These are phyloP conservation scores for Philereme vetulata DNA, from an alignment of 2,888 invertebrate species.

Conservation along the genomic window DNA sequence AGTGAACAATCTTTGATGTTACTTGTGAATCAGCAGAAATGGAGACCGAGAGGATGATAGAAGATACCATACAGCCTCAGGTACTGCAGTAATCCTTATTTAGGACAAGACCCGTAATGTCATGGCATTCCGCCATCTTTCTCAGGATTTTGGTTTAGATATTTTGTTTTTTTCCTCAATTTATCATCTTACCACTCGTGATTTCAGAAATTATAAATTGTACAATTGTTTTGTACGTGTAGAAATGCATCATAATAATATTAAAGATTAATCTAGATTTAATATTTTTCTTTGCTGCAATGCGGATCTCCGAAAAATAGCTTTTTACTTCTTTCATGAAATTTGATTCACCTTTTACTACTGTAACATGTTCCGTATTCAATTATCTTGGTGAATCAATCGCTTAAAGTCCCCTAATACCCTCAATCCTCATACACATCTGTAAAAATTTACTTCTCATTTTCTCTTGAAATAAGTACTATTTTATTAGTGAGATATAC, in stretches of 20 bases:
- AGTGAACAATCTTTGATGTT: constrained; percentile 76
- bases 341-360: constrained; percentile 16
- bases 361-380: background rate
- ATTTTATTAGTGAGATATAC: background rate
- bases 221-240: background rate
- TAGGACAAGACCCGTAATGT: constrained; percentile 71
- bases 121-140: constrained; percentile 79
- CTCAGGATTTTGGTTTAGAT: constrained; percentile 57
- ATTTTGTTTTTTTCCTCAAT: constrained; percentile 56
- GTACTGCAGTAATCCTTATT: constrained; percentile 62
- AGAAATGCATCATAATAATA: background rate
- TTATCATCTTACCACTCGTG: constrained; percentile 29
- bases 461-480: background rate
- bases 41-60: constrained; percentile 96
- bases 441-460: background rate
- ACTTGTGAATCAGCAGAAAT: constrained; percentile 90
- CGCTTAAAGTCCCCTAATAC: background rate
- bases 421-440: background rate
- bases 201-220: constrained; percentile 2
- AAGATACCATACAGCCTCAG: constrained; percentile 85
- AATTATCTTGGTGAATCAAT: background rate
- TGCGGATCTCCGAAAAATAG: constrained; percentile 52
- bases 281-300: constrained; percentile 50
- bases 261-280: background rate
- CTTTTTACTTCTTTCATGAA: constrained; percentile 16